These are phyloP conservation scores for Macroglossus sobrinus DNA, from an alignment of 2,113 vertebrate species.

Conservation along the genomic window DNA sequence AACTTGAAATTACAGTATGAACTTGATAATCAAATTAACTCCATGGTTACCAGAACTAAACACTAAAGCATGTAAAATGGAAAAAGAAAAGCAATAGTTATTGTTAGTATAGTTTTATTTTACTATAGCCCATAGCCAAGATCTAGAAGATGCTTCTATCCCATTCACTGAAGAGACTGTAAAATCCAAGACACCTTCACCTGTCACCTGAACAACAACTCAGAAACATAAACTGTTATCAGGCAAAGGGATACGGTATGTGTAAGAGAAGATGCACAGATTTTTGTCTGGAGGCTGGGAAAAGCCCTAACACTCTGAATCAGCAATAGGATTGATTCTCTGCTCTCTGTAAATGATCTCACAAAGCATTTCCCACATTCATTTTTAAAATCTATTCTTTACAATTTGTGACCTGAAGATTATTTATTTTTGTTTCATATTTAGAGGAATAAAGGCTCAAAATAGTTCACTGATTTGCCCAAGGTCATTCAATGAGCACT, in stretches of 20 bases:
- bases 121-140: neutral
- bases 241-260: neutral
- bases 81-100: neutral
- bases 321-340: neutral
- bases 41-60: neutral
- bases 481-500: neutral
- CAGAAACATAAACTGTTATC: neutral
- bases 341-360: neutral
- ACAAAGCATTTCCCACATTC: neutral
- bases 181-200: neutral
- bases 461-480: neutral
- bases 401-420: neutral
- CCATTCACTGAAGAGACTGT: neutral
- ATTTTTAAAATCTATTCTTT: neutral
- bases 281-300: neutral
- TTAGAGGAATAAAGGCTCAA: neutral
- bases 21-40: slow-evolving; percentile 42
- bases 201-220: neutral
- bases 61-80: neutral
- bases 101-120: neutral
- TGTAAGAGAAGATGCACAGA: neutral
- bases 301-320: neutral
- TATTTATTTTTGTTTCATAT: neutral
- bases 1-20: slow-evolving; percentile 12
- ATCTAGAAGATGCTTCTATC: neutral